Conservation (phyloP, 2,113 vertebrate genomes). For the Gorsachius goisagi region DNA sequence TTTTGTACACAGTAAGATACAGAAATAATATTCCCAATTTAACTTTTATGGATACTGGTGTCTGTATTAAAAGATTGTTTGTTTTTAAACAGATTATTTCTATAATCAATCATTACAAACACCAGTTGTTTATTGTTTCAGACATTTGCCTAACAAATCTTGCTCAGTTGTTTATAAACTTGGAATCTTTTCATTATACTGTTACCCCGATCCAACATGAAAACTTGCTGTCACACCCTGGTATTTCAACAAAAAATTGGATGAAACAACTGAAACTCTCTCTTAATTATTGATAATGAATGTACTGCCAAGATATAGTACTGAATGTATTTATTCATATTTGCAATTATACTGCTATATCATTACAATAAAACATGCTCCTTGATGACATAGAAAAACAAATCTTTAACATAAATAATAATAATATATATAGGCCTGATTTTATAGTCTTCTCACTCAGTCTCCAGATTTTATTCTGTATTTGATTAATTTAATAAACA, state of each 20-base stretch:
- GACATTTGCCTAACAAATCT: neutral
- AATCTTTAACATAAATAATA: neutral
- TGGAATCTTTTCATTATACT: neutral
- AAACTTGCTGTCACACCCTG: neutral
- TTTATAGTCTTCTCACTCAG: neutral
- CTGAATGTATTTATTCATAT: neutral
- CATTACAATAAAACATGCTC: neutral
- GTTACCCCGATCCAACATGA: neutral
- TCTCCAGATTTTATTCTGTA: neutral
- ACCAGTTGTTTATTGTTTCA: neutral
- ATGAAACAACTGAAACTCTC: neutral
- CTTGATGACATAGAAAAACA: neutral
- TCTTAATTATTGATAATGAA: neutral
- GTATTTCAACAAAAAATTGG: neutral
- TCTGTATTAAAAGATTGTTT: neutral
- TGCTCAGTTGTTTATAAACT: neutral
- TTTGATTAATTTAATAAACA: neutral
- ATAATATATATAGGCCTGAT: neutral
- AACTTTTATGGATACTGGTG: neutral
- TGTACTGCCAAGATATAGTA: neutral
- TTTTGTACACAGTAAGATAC: neutral
- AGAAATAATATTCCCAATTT: neutral
- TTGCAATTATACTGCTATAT: neutral
- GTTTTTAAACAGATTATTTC: neutral
- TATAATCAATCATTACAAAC: neutral